phyloP scores from a whole-genome alignment of 2,797 vertebrate genomes.

The Synanceia verrucosa region DNA sequence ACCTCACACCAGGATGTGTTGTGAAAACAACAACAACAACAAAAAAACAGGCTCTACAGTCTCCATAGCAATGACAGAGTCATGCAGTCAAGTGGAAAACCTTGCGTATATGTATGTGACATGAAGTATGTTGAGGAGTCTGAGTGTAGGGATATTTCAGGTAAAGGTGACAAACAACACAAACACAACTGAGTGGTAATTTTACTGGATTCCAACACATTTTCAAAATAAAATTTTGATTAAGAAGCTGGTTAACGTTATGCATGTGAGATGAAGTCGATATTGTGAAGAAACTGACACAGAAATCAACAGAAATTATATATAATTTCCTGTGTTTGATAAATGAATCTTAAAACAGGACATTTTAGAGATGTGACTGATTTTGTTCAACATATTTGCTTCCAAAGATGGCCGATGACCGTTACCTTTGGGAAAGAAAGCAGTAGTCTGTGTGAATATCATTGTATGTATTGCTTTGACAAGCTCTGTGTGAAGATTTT shows the following conservation, averaged over 20 bases:
- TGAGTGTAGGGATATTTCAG: not conserved
- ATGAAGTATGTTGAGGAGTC: not conserved
- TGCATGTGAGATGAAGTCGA: not conserved
- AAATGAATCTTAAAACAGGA: not conserved
- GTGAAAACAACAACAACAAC: constrained; percentile 26
- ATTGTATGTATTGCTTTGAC: constrained; percentile 5
- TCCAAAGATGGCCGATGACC: not conserved
- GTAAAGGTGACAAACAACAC: not conserved
- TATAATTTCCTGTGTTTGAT: too few species aligned
- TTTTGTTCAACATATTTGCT: not conserved
- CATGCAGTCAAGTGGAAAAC: constrained; percentile 37
- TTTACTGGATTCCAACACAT: not conserved
- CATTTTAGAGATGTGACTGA: not conserved
- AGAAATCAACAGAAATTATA: not conserved
- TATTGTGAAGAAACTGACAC: not conserved
- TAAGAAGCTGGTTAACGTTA: not conserved
- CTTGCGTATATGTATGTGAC: constrained; percentile 24
- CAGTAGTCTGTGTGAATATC: not conserved
- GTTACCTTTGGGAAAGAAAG: not conserved
- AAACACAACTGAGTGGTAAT: not conserved
- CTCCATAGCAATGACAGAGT: constrained; percentile 58
- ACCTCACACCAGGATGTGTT: constrained; percentile 32
- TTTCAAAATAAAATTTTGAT: constrained; percentile 7
- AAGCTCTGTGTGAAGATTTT: not conserved
- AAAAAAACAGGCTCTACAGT: constrained; percentile 36